Percentiles rank a stretch among this genome's conserved stretches.
These are phyloP conservation scores for Prionchulus punctatus DNA, from an alignment of 2,888 invertebrate species.

Conservation along the genomic window DNA sequence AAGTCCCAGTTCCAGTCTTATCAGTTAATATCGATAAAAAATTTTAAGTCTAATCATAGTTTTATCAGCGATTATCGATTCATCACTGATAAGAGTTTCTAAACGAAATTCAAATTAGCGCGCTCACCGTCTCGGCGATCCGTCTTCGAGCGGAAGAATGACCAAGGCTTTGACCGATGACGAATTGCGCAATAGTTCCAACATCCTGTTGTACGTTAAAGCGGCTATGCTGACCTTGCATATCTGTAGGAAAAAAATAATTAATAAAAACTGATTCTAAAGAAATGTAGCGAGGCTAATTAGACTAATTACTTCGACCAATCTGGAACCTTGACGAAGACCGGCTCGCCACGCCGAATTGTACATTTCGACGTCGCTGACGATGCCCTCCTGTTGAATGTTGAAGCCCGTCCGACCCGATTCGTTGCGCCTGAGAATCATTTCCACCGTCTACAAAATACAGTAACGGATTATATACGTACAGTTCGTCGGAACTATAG, in stretches of 20 bases:
- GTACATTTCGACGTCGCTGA: constrained; percentile 67
- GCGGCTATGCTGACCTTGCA: constrained; percentile 76
- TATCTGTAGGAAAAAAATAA: constrained; percentile 38
- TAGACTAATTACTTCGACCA: constrained; percentile 51
- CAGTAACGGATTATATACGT: constrained; percentile 2
- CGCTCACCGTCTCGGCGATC: constrained; percentile 46
- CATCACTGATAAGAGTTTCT: no score
- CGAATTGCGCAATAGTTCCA: constrained; percentile 73
- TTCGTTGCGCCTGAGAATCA: constrained; percentile 59
- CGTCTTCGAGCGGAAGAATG: constrained; percentile 53
- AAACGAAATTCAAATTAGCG: no score
- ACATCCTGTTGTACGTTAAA: constrained; percentile 74
- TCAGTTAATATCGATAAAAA: background rate
- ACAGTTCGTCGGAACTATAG: background rate
- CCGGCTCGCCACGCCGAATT: constrained; percentile 50
- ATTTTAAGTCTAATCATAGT: background rate
- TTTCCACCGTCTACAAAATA: constrained; percentile 49
- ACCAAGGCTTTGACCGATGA: constrained; percentile 66
- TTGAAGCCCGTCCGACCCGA: constrained; percentile 61
- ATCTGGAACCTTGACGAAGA: constrained; percentile 66
- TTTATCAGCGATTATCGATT: no score
- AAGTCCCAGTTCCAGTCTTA: no score
- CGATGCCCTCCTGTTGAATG: constrained; percentile 48
- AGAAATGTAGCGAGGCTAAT: background rate
- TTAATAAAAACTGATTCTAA: background rate